Conservation (phyloP, 2,888 invertebrate genomes). For the Epinotia brunnichana region DNA sequence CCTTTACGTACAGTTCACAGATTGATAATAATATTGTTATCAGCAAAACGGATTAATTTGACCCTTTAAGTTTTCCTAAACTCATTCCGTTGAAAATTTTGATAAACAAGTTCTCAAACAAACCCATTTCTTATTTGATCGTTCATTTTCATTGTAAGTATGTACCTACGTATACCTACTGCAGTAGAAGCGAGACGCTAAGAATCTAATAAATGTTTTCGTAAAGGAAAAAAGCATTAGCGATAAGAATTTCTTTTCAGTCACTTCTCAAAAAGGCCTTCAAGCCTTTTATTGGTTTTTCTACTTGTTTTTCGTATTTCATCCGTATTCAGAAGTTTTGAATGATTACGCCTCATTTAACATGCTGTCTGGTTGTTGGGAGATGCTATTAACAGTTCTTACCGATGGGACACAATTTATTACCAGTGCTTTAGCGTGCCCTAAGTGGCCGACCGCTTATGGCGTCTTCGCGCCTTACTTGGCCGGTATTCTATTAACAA, state of each 20-base stretch:
- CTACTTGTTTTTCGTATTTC: constrained; percentile 45
- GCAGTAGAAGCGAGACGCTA: constrained; percentile 28
- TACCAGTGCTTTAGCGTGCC: constrained; percentile 62
- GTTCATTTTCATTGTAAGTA: constrained; percentile 35
- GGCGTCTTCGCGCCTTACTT: constrained; percentile 62
- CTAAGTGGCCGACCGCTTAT: constrained; percentile 73
- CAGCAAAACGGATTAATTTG: not conserved
- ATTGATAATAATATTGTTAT: constrained; percentile 11
- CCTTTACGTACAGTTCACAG: not conserved
- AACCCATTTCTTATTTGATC: constrained; percentile 14
- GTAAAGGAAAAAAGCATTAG: constrained; percentile 48
- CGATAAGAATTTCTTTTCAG: constrained; percentile 49
- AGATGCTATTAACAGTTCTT: constrained; percentile 67
- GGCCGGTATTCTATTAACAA: constrained; percentile 50
- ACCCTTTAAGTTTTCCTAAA: not conserved
- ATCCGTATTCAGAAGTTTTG: constrained; percentile 54
- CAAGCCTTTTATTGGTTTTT: constrained; percentile 45
- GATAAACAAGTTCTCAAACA: constrained; percentile 5
- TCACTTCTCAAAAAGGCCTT: constrained; percentile 45
- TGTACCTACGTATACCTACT: constrained; percentile 15
- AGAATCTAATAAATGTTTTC: constrained; percentile 45
- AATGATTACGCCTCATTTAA: constrained; percentile 60
- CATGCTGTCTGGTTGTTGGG: constrained; percentile 56
- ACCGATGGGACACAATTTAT: constrained; percentile 67
- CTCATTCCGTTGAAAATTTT: constrained; percentile 9